Evolutionary conservation across 1,140 invertebrate species (phyloP).

Genomic region (Pseudomyrmex cubaensis): DNA sequence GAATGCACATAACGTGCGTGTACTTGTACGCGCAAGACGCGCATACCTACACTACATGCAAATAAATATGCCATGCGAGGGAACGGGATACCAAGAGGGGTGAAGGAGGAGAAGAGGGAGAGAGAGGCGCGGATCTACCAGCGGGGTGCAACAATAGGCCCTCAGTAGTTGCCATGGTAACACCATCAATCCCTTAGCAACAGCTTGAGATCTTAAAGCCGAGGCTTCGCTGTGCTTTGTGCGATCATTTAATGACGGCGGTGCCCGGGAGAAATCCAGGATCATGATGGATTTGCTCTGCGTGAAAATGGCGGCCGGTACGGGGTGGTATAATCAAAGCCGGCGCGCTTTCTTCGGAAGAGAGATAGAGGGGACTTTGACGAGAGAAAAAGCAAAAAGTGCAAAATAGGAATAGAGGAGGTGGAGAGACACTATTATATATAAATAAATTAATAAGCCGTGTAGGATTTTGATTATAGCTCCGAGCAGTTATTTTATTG

Average conservation of each 20-base stretch:
- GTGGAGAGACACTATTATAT: too few species aligned
- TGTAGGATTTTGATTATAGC: neutral
- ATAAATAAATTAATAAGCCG: neutral
- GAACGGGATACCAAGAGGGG: slow-evolving; percentile 7
- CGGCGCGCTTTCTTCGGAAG: neutral
- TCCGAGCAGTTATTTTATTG: slow-evolving; percentile 15
- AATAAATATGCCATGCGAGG: slow-evolving; percentile 84
- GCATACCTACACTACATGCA: slow-evolving; percentile 79
- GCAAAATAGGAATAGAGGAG: too few species aligned
- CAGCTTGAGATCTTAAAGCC: slow-evolving; percentile 85
- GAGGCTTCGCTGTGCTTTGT: slow-evolving; percentile 77
- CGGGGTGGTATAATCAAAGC: slow-evolving; percentile 34
- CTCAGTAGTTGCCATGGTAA: slow-evolving; percentile 83
- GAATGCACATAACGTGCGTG: slow-evolving; percentile 69
- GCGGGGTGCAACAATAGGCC: slow-evolving; percentile 85
- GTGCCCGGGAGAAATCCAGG: slow-evolving; percentile 50
- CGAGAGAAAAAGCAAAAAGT: neutral
- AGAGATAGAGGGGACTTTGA: slow-evolving; percentile 12
- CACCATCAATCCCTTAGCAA: slow-evolving; percentile 86
- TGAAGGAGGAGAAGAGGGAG: neutral
- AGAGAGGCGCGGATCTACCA: slow-evolving; percentile 65
- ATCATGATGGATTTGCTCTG: slow-evolving; percentile 53
- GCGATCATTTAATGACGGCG: slow-evolving; percentile 73
- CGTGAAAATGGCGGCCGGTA: slow-evolving; percentile 34
- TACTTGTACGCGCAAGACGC: slow-evolving; percentile 67